A percentile compares a stretch with the other conserved stretches of the same genome.
These are phyloP conservation scores for Pogonomyrmex barbatus DNA, from an alignment of 1,140 invertebrate genomes.

Conservation along the genomic window DNA sequence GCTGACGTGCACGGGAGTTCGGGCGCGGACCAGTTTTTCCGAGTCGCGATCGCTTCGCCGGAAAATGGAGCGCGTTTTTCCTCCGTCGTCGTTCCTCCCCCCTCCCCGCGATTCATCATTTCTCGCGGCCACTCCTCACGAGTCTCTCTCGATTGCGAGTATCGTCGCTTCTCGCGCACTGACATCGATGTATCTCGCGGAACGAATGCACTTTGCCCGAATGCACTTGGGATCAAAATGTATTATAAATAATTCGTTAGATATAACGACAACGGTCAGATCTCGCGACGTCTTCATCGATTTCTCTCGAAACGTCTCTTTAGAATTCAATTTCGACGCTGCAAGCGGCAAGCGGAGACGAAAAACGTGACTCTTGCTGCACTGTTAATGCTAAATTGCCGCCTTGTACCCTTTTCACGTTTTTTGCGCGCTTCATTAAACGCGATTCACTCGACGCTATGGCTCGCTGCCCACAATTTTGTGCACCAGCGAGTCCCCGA, in stretches of 20 bases:
- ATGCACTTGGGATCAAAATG: neutral
- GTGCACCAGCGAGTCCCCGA: conserved; percentile 23
- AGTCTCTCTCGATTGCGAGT: neutral
- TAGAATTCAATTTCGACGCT: conserved; percentile 4
- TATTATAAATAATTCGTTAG: no score
- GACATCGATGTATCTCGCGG: neutral
- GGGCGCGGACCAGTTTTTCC: conserved; percentile 9
- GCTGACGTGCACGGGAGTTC: conserved; percentile 43
- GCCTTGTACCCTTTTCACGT: neutral
- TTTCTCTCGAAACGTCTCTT: neutral
- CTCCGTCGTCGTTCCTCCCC: neutral
- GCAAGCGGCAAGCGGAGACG: neutral
- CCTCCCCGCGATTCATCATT: conserved; percentile 46
- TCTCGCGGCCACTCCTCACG: neutral
- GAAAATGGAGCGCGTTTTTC: conserved; percentile 37
- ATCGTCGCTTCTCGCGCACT: neutral
- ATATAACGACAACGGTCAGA: neutral
- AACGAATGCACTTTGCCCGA: neutral
- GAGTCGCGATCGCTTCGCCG: neutral
- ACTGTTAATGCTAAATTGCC: conserved; percentile 51
- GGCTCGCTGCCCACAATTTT: conserved; percentile 47
- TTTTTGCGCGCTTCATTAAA: conserved; percentile 58
- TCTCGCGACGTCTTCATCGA: neutral
- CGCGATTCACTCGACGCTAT: conserved; percentile 45
- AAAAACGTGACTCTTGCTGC: conserved; percentile 11